phyloP scores from a whole-genome alignment of 2,113 vertebrate species.

The Albula glossodonta region DNA sequence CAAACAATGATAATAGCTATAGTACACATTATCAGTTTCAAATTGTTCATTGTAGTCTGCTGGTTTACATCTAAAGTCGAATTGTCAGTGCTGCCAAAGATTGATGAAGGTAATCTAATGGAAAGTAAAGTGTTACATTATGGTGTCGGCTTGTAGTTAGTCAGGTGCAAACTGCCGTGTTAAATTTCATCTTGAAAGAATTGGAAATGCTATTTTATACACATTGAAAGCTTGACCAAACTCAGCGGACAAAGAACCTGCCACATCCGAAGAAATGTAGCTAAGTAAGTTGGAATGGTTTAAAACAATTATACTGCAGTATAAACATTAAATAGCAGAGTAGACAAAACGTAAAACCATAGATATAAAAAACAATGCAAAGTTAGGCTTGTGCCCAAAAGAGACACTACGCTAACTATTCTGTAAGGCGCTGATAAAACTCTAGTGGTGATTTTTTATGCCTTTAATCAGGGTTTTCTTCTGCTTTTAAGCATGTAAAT shows the following conservation, averaged over 20 bases:
- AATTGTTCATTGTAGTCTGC: too few species aligned
- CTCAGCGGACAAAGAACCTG: background rate
- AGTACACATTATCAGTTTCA: too few species aligned
- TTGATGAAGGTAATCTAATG: too few species aligned
- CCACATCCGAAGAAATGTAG: background rate
- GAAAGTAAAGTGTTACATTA: too few species aligned
- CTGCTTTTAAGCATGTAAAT: background rate
- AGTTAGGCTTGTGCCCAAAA: background rate
- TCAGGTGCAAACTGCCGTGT: too few species aligned
- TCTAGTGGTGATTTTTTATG: background rate
- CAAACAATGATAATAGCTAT: too few species aligned
- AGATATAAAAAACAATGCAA: background rate
- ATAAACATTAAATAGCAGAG: background rate
- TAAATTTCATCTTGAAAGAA: background rate
- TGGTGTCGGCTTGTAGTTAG: too few species aligned
- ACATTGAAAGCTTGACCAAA: background rate
- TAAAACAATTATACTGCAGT: background rate
- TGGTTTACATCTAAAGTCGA: too few species aligned
- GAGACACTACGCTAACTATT: background rate
- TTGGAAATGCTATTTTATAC: background rate
- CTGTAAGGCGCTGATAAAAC: background rate
- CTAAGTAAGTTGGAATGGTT: background rate
- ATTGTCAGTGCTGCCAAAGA: too few species aligned
- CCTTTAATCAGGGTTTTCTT: background rate
- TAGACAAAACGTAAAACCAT: background rate